Base-by-base conservation (phyloP, 2,888 invertebrate species). In the Argyresthia albistria region DNA sequence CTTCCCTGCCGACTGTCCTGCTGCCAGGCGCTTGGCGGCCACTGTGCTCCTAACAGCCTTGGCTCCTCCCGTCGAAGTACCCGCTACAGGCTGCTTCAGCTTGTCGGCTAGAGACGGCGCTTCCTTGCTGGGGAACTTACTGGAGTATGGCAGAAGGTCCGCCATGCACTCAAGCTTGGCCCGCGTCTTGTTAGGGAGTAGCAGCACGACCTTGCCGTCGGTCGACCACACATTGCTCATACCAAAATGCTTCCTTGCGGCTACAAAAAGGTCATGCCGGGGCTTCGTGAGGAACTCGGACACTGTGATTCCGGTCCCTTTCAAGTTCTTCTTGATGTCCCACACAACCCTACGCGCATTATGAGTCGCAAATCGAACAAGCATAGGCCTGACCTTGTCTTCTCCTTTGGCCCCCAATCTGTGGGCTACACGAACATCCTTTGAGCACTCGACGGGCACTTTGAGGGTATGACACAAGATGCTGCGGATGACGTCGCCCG, bases 221-320 rank as follows among this genome's bases (percentile, higher is more conserved):
- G 46, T 14, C 3, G 58, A 53, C 58, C 58, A 58, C 35, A 51
- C 52, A 7, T 53, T 51, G 0, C 39, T 10, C 0, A 58, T 25
- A 0, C 58, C 58, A n/a, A 56, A 55, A 0, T 35, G 35, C 16
- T 55, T 39, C 1, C 56, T 46, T 1, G 58, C 58, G 1, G 54
- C 54, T 43, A 47, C 45, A 16, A 56, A 54, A 7, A 35, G 16
- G 8, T 43, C 48, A 14, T 54, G 51, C 8, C 51, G 43, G 7
- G 9, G 7, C 25, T 56, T 52, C 1, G 50, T 46, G 15, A 15
- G 50, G 6, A 8, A 54, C 55, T 8, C 25, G 10, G 3, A 11
- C 16, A 45, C 2, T 6, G 16, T 46, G 3, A 46, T 16, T 14
- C 46, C 9, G 4, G 46, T 16, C 8, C 46, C 46, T 15, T 46